These are phyloP conservation scores for Sebastes itinus DNA, from an alignment of 2,797 vertebrate species.

Conservation along the genomic window DNA sequence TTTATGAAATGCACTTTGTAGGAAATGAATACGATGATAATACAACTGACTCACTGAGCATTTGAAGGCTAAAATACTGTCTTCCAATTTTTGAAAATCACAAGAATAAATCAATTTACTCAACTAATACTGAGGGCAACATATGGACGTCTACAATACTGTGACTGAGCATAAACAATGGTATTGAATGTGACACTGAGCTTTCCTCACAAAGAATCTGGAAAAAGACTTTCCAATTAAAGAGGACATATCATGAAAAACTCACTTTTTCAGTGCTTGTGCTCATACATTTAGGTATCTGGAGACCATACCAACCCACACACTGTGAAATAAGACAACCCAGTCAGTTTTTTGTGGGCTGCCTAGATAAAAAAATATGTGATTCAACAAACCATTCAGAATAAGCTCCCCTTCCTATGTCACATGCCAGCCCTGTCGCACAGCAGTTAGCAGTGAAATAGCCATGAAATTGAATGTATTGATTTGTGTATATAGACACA, in stretches of 20 bases:
- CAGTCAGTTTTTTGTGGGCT: too few relatives aligned
- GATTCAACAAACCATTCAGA: too few relatives aligned
- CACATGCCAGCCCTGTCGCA: too few relatives aligned
- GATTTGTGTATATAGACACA: too few relatives aligned
- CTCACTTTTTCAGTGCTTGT: too few relatives aligned
- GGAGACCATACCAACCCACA: too few relatives aligned
- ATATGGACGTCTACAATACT: slow-evolving; percentile 12
- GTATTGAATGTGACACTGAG: neutral
- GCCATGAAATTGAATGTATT: too few relatives aligned
- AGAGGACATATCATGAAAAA: neutral
- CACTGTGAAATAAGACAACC: too few relatives aligned
- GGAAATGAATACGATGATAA: slow-evolving; percentile 6
- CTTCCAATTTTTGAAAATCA: slow-evolving; percentile 13
- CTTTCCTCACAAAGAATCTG: neutral
- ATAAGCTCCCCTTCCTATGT: too few relatives aligned
- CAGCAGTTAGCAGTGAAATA: too few relatives aligned
- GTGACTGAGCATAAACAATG: slow-evolving; percentile 16
- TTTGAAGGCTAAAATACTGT: slow-evolving; percentile 19
- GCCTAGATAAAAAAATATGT: too few relatives aligned
- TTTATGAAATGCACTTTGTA: slow-evolving; percentile 4
- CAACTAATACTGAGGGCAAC: slow-evolving; percentile 21
- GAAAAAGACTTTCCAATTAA: neutral
- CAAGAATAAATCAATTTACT: slow-evolving; percentile 28
- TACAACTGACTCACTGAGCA: slow-evolving; percentile 37
- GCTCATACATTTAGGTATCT: too few relatives aligned